Conservation (phyloP, 1,140 invertebrate genomes). For the Adelges cooleyi region DNA sequence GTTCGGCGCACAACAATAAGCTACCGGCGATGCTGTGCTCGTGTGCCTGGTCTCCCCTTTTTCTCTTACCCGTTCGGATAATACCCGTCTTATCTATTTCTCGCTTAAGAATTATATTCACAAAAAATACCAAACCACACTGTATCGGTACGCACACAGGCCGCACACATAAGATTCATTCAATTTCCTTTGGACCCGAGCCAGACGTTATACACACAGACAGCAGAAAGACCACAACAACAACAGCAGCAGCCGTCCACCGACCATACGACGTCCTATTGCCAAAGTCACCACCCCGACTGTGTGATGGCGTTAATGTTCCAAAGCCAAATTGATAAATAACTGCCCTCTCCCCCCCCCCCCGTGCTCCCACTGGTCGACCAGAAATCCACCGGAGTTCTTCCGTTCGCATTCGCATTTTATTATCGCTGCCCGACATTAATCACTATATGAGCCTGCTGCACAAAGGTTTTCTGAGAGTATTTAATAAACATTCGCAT, state of each 20-base stretch:
- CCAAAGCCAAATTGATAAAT: conserved; percentile 24
- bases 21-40: too few species aligned
- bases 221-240: background rate
- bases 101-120: background rate
- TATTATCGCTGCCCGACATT: too few species aligned
- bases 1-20: too few species aligned
- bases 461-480: too few species aligned
- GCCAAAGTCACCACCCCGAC: conserved; percentile 2
- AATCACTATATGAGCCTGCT: too few species aligned
- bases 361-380: too few species aligned
- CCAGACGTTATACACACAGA: background rate
- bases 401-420: too few species aligned
- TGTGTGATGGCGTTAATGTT: background rate
- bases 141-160: background rate
- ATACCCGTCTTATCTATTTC: too few species aligned
- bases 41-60: too few species aligned
- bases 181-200: conserved; percentile 1
- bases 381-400: background rate
- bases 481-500: too few species aligned
- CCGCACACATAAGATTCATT: conserved; percentile 5
- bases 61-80: too few species aligned
- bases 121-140: background rate
- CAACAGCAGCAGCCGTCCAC: background rate
- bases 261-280: background rate
- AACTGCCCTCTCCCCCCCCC: background rate